Percentiles rank a stretch among this genome's conserved stretches.
phyloP scores from a whole-genome alignment of 1,140 invertebrate genomes.

The Subanguina moxae region DNA sequence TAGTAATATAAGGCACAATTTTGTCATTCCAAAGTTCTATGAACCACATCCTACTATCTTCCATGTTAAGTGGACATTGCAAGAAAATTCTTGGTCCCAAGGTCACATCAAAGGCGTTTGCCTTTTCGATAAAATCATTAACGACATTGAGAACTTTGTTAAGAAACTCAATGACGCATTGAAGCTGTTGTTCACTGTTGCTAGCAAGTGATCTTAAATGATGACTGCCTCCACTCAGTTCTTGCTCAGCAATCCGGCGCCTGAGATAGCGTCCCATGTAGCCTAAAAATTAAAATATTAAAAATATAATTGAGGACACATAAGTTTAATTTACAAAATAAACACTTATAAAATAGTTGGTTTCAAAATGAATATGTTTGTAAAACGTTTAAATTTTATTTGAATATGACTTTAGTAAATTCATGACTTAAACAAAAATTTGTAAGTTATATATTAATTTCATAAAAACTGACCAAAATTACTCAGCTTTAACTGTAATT shows the following conservation, averaged over 20 bases:
- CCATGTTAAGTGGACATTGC: slow-evolving; percentile 35
- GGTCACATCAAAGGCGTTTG: slow-evolving; percentile 29
- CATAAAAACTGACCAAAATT: no score
- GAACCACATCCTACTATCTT: slow-evolving; percentile 36
- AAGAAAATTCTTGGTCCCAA: slow-evolving; percentile 46
- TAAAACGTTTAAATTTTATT: background rate
- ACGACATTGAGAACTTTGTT: slow-evolving; percentile 25
- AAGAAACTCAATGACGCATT: slow-evolving; percentile 38
- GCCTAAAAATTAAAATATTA: slow-evolving; percentile 30
- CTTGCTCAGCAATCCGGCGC: slow-evolving; percentile 45
- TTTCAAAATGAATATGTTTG: background rate
- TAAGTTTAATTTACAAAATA: background rate
- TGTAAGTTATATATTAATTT: no score
- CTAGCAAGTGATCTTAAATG: background rate
- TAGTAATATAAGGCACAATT: slow-evolving; percentile 39
- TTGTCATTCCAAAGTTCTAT: slow-evolving; percentile 44
- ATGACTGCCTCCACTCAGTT: slow-evolving; percentile 28
- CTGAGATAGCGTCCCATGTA: slow-evolving; percentile 47
- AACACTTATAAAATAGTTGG: no score
- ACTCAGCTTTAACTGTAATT: no score
- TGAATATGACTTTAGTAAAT: no score
- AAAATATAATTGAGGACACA: background rate
- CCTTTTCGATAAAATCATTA: slow-evolving; percentile 42
- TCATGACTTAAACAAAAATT: no score
- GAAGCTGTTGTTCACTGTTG: slow-evolving; percentile 16